Base-by-base conservation (phyloP, 2,113 vertebrate genomes). In the Psilopsiagon aurifrons region DNA sequence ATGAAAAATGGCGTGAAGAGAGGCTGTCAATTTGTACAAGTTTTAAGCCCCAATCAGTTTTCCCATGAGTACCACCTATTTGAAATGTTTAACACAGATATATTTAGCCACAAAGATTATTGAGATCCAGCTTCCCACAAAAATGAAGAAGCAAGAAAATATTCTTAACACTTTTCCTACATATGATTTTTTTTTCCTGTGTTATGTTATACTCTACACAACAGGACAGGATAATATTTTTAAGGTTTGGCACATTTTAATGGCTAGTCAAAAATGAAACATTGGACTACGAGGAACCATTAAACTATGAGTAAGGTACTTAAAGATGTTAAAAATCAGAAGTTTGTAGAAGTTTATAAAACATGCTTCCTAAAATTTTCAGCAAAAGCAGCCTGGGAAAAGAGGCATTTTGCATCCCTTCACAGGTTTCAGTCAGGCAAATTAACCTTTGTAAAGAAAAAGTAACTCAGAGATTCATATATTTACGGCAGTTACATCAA, bases 1-100 rank as follows among this genome's bases (percentile, higher is more conserved):
- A 98, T 98, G 98, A 98, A 98, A 98, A 98, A 98, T 98, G 98
- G 97, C 98, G 97, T 98, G 97, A 98, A 98, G 97, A 98, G 89
- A 98, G 74, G 96, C 95, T 98, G 98, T 98, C 98, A 98, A 97
- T 97, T 92, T 98, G 92, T 95, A 97, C 88, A 97, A 97, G 95
- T 98, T 98, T 97, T 97, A 98, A 98, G 95, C 97, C 97, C 92
- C 97, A 97, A 97, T 97, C 97, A 97, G 95, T 97, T 98, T 96
- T 97, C 98, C 97, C 98, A 78, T 44, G 97, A 97, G 98, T 71
- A 94, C 83, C 69, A 94, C 95, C 88, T 97, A 97, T 97, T 98
- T 97, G 94, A 98, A 98, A 98, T 95, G 97, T 97, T 97, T 96
- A 97, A 95, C 93, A 93, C 43, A 94, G 92, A 95, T 95, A 63